phyloP scores from a whole-genome alignment of 92 coral and sea anemone species.

The Pocillopora meandrina region DNA sequence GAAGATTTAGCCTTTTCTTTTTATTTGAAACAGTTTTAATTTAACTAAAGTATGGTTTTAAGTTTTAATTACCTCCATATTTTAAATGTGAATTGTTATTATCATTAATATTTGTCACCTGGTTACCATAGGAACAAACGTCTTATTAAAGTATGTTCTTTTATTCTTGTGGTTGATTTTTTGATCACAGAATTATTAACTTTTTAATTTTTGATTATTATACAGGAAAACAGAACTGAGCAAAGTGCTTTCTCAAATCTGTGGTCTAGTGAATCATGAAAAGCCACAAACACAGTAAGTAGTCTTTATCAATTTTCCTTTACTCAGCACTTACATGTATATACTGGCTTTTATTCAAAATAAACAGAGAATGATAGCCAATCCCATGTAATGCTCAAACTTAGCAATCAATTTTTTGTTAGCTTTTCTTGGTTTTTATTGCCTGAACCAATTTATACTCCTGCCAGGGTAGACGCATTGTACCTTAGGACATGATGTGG shows the following conservation, averaged over 20 bases:
- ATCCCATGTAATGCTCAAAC: too few relatives aligned
- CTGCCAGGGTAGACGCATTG: background rate
- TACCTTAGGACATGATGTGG: too few relatives aligned
- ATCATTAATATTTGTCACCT: background rate
- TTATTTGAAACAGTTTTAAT: background rate
- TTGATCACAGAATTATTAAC: slow-evolving; percentile 1
- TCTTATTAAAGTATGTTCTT: background rate
- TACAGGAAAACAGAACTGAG: slow-evolving; percentile 68
- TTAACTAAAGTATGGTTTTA: background rate
- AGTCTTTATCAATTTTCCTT: background rate
- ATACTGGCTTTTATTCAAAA: too few relatives aligned
- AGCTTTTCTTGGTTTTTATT: too few relatives aligned
- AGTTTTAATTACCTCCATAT: too few relatives aligned
- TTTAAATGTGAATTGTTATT: background rate
- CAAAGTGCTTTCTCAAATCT: slow-evolving; percentile 62
- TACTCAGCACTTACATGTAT: background rate
- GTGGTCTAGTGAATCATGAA: slow-evolving; percentile 71
- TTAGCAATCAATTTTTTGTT: too few relatives aligned
- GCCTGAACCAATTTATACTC: too few relatives aligned
- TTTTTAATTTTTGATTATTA: background rate
- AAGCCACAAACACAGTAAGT: slow-evolving; percentile 69
- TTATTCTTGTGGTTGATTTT: background rate
- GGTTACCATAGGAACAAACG: slow-evolving; percentile 1
- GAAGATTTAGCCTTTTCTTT: background rate
- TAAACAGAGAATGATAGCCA: too few relatives aligned